Base-by-base conservation (phyloP, 2,113 vertebrate genomes). In the Fregata magnificens region DNA sequence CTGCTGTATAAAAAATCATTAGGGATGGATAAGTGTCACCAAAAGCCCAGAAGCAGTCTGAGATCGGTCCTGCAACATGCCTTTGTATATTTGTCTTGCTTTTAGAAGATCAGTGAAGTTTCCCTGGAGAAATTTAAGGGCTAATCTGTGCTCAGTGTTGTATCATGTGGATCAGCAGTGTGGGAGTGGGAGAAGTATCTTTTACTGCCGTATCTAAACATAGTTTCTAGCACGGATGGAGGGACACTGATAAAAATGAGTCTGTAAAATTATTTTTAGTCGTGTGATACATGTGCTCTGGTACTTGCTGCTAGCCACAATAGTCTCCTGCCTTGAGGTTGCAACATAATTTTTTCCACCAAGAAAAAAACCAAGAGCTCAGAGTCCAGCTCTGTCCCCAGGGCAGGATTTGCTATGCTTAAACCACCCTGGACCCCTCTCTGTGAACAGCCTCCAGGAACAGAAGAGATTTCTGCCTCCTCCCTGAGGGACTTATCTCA, bases 241-340 rank as follows among this genome's bases (percentile, higher is more conserved):
- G 31, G 62, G 53, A 47, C 44, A 44, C 38, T 65, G 62, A 90
- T 84, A 90, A 88, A 91, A 93, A 93, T 63, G 29, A 73, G 34
- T 56, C 90, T 63, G 56, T 88, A 77, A 77, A 72, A 90, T 91
- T 96, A 95, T 94, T 83, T 93, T 95, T 77, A 91, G 76, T 83
- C 1, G 0, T 42, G 59, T 94, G 93, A 86, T 86, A 73, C n/a
- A 25, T 13, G 22, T 83, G 34, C 29, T 76, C 36, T 72, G 66
- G 22, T 93, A 93, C 31, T 83, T 78, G 55, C 85, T 62, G 69
- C 40, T 92, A 83, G 50, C 62, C 8, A 8, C 42, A 86, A 58
- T 61, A 78, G 58, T 71, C 47, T 90, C 56, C n/a, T 1, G 6
- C 53, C 34, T 66, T 61, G 22, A 85, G 40, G 18, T 5, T 72